A percentile compares a stretch with the other conserved stretches of the same genome.
phyloP scores from a whole-genome alignment of 2,113 vertebrate species.

The Laticauda colubrina region DNA sequence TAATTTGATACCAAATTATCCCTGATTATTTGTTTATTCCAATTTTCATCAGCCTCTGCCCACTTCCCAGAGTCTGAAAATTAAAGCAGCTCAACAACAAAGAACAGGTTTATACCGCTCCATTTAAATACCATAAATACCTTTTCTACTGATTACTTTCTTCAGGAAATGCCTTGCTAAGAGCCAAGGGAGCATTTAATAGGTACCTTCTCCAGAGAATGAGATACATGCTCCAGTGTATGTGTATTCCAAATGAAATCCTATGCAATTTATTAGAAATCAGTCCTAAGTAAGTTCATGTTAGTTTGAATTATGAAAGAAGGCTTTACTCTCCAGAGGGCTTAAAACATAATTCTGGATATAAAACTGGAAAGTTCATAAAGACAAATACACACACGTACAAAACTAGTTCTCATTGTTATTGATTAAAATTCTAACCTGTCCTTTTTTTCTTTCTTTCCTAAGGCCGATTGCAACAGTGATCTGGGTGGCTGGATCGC shows the following conservation, averaged over 20 bases:
- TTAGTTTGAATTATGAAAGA: neutral
- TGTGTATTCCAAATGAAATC: neutral
- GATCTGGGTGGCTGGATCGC: neutral
- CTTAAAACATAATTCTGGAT: neutral
- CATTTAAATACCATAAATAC: neutral
- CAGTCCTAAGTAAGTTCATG: neutral
- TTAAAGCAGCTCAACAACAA: neutral
- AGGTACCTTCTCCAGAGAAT: neutral
- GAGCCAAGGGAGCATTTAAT: neutral
- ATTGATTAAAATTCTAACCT: neutral
- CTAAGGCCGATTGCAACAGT: neutral
- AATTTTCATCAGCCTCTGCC: neutral
- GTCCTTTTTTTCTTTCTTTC: rapidly evolving
- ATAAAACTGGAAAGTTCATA: neutral
- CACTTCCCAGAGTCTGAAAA: neutral
- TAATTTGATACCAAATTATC: neutral
- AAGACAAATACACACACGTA: neutral
- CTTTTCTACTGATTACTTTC: neutral
- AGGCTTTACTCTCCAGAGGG: neutral
- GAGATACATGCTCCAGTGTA: neutral
- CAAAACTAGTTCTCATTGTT: neutral
- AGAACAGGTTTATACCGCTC: neutral
- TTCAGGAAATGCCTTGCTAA: neutral
- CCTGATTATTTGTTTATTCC: neutral
- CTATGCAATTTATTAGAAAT: neutral